Evolutionary conservation across 1,140 invertebrate genomes (phyloP), one percentile per base, ranked within the genome.

Genomic region (Mercenaria mercenaria): DNA sequence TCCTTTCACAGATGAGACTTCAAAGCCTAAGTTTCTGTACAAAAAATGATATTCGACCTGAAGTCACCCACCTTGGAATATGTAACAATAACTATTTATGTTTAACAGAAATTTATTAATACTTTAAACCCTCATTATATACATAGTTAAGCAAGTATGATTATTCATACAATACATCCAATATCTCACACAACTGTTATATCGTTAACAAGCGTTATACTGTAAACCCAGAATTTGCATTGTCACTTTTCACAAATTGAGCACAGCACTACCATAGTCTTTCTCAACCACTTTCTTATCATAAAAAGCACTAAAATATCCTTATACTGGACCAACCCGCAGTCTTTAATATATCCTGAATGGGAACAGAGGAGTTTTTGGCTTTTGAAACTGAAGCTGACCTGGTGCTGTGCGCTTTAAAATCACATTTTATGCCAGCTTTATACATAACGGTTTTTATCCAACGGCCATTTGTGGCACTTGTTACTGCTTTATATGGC

Each of bases 221-320:
- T n/a, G n/a, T n/a, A n/a, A n/a, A n/a, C n/a, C n/a, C n/a, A n/a
- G n/a, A n/a, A n/a, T n/a, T n/a, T n/a, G n/a, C n/a, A n/a, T n/a
- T n/a, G n/a, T n/a, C n/a, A n/a, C n/a, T n/a, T n/a, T n/a, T n/a
- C n/a, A n/a, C n/a, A n/a, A n/a, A 23, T 79, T 47, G 6, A 47
- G 29, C 47, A 50, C 13, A 32, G 76, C 39, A 32, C 43, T 23
- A 47, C 43, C n/a, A 29, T 47, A 47, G 20, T 79, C 76, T 26
- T 26, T 20, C 6, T 23, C 15, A 32, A 50, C 6, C 52, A 82
- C 26, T 56, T 43, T 43, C 56, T 82, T 82, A 26, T 82, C 52
- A 82, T 82, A 82, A 56, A 61, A 82, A 61, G 0, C 29, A 61
- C 43, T 52, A 61, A 82, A 80, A 23, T 61, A 34, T 82, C 32